Evolutionary conservation across 2,113 vertebrate genomes (phyloP), one percentile per base, ranked within the genome.

Genomic region (Procavia capensis): DNA sequence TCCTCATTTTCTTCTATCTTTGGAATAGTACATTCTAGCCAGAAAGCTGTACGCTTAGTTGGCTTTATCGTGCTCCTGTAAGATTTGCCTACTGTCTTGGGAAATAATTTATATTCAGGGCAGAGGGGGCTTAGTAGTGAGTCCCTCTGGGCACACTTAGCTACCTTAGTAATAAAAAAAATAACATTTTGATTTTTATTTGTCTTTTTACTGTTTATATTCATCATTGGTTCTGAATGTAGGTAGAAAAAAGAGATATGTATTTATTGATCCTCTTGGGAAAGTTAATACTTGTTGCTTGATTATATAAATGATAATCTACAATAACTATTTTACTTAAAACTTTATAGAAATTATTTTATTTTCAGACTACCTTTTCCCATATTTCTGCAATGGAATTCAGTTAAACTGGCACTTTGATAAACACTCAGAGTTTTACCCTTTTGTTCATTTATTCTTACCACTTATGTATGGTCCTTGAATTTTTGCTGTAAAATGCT

Each of bases 91-190:
- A 4, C 76, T 91, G 31, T 61, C 9, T n/a, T 1, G 3, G 22
- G 41, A 10, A 54, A 34, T 81, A 57, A 45, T 79, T 34, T 4
- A 80, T 79, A 66, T 43, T 17, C 19, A 94, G 24, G 16, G 3
- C 50, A 76, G 75, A 5, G 24, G 1, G 34, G 17, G 39, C 3
- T 59, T 10, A 13, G 74, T 43, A 66, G 10, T 5, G 75, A 89
- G 20, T 1, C 4, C 1, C 13, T 41, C 9, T 50, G 9, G 9
- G n/a, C 0, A 1, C 5, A 39, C 24, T 2, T 50, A 45, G 4
- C 9, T 10, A 54, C 9, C n/a, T 57, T 5, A 24, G 14, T 75
- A 17, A 47, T 43, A 14, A 86, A 61, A 76, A 25, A 61, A 76
- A 25, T 72, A 41, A 22, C 6, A 45, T n/a, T 66, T 34, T 59